Evolutionary conservation across 1,140 invertebrate genomes (phyloP), one percentile per base, ranked within the genome.

Genomic region (Trialeurodes vaporariorum): DNA sequence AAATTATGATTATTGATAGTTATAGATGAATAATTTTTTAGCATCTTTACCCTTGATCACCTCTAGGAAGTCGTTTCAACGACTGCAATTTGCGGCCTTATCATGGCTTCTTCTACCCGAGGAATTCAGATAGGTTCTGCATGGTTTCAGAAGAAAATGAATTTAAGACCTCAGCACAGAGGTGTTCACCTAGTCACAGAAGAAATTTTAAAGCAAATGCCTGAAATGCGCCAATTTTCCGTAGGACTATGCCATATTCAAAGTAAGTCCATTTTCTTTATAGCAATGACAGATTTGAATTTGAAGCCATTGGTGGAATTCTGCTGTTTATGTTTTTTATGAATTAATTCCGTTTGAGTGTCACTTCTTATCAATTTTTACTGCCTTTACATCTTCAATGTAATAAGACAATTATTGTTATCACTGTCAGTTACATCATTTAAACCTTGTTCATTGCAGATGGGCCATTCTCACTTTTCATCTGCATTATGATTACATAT

Each of bases 101-200:
- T 85, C 82, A 91, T 91, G 89, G 89, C 89, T 83, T 92, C 89
- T 77, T 90, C 89, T 77, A 86, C 85, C 74, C 84, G 87, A 81
- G 89, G 90, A 79, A 90, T 94, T 79, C 92, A 94, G 83, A 91
- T 92, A 77, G 90, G 91, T 78, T 92, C 91, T 78, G 92, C 93
- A 79, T 97, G 94, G 94, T 94, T 95, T 85, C 94, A 97, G 83
- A 89, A 90, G 79, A 95, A 95, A 84, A 89, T 97, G 77, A 94
- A 94, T 81, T 84, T 97, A 76, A 86, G 93, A 78, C 92, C 93
- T 72, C 92, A 95, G 79, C 92, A 94, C 78, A 85, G 94, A 78
- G 93, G 94, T 73, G 92, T 96, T 74, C 94, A 96, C 82, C 84
- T 96, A 73, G 92, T 97, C 72, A 96, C 93, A 65, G 93, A 96